Evolutionary conservation across 2,797 vertebrate genomes (phyloP).

Genomic region (Fundulus diaphanus): DNA sequence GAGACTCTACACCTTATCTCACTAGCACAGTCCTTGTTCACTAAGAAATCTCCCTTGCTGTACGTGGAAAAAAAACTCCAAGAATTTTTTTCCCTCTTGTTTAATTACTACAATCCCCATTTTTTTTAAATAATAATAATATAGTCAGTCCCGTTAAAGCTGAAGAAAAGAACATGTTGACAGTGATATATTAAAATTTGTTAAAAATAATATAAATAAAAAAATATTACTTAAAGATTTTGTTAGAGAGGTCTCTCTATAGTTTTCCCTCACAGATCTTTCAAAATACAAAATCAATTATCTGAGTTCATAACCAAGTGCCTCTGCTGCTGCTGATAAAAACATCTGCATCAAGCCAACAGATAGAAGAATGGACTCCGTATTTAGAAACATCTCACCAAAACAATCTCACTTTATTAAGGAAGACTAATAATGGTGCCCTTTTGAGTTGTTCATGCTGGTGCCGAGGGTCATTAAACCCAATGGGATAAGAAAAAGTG

Average conservation of each 20-base stretch:
- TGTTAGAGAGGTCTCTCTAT: conserved; percentile 50
- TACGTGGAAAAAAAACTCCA: conserved; percentile 54
- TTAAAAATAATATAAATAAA: too few relatives aligned
- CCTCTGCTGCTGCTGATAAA: conserved; percentile 69
- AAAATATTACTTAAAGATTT: conserved; percentile 51
- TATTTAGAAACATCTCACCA: conserved; percentile 44
- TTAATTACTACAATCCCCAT: conserved; percentile 68
- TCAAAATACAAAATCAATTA: conserved; percentile 67
- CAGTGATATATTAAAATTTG: conserved; percentile 55
- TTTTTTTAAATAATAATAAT: conserved; percentile 58
- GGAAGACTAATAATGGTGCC: conserved; percentile 63
- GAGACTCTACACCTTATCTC: conserved; percentile 80
- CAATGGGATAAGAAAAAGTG: conserved; percentile 38
- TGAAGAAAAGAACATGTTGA: conserved; percentile 49
- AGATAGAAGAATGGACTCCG: conserved; percentile 32
- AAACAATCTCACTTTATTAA: conserved; percentile 68
- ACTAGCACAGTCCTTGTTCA: conserved; percentile 76
- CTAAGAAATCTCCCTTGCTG: conserved; percentile 65
- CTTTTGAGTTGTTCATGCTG: conserved; percentile 49
- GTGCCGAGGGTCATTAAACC: conserved; percentile 67
- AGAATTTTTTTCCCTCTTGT: conserved; percentile 51
- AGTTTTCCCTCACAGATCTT: conserved; percentile 20
- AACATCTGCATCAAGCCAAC: conserved; percentile 43
- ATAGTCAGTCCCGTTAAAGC: conserved; percentile 55
- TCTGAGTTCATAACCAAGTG: conserved; percentile 63